phyloP scores from a whole-genome alignment of 2,113 vertebrate genomes.

The Neoarius graeffei region DNA sequence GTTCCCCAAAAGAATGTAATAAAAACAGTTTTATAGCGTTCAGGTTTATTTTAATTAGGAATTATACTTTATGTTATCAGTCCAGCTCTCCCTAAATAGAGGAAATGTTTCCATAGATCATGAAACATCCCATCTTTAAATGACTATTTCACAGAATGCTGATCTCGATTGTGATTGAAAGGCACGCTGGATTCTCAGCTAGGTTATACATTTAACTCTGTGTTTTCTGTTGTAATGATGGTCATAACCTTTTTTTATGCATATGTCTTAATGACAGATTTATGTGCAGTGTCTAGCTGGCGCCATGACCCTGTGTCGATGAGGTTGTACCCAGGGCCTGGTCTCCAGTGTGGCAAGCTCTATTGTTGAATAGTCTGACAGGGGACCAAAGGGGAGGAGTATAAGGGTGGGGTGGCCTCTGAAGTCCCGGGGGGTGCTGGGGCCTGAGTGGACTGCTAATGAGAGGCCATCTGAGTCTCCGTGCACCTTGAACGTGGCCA shows the following conservation, averaged over 20 bases:
- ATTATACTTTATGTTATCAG: neutral
- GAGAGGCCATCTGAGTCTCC: slow-evolving; percentile 75
- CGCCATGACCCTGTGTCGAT: slow-evolving; percentile 37
- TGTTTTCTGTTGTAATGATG: neutral
- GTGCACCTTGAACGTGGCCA: slow-evolving; percentile 81
- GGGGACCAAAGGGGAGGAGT: slow-evolving; percentile 57
- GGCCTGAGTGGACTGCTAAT: slow-evolving; percentile 70
- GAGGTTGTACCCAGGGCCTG: slow-evolving; percentile 38
- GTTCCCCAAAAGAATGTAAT: neutral
- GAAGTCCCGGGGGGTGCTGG: slow-evolving; percentile 54
- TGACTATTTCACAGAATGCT: neutral
- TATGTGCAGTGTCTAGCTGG: slow-evolving; percentile 42
- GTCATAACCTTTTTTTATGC: slow-evolving; percentile 28
- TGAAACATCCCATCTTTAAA: neutral
- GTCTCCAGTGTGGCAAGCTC: slow-evolving; percentile 38
- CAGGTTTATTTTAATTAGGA: neutral
- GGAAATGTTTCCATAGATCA: neutral
- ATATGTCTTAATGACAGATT: slow-evolving; percentile 46
- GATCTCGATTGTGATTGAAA: neutral
- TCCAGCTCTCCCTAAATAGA: neutral
- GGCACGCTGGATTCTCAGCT: neutral
- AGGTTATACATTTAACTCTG: neutral
- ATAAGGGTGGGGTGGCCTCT: slow-evolving; percentile 42
- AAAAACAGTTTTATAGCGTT: neutral
- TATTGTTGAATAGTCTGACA: slow-evolving; percentile 47